These are phyloP conservation scores for Falco cherrug DNA, from an alignment of 2,797 vertebrate species.

Conservation along the genomic window DNA sequence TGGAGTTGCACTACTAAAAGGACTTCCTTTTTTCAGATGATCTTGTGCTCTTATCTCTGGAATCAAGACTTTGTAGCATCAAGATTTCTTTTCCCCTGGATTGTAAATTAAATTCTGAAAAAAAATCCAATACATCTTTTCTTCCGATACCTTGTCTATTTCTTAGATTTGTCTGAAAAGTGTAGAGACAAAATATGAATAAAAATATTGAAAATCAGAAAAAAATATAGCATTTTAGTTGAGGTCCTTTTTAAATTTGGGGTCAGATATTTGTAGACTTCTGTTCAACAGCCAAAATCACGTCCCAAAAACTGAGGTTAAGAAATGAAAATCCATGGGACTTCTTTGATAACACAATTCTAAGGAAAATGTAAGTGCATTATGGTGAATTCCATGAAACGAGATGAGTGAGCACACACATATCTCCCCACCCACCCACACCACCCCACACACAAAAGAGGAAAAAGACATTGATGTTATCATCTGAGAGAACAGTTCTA, in stretches of 20 bases:
- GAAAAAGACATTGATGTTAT: background rate
- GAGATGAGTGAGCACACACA: fast-evolving
- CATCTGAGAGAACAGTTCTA: background rate
- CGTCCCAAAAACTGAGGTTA: background rate
- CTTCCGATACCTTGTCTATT: background rate
- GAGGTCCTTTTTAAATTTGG: background rate
- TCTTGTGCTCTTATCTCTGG: background rate
- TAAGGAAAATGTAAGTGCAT: background rate
- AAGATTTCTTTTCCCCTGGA: background rate
- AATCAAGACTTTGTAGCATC: background rate
- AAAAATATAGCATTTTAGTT: background rate
- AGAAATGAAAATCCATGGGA: background rate
- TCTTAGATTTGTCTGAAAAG: background rate
- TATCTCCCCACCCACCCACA: too few relatives aligned
- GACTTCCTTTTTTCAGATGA: fast-evolving
- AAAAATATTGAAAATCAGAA: background rate
- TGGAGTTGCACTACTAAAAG: background rate
- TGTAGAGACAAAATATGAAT: background rate
- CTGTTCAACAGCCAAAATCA: background rate
- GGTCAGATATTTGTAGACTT: background rate
- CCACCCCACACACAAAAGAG: too few relatives aligned
- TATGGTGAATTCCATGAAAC: background rate
- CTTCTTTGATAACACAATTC: background rate
- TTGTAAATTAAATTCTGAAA: background rate
- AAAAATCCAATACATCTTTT: background rate